Percentiles rank a stretch among this genome's conserved stretches.
These are phyloP conservation scores for Streptopelia turtur DNA, from an alignment of 2,797 vertebrate genomes.

Conservation along the genomic window DNA sequence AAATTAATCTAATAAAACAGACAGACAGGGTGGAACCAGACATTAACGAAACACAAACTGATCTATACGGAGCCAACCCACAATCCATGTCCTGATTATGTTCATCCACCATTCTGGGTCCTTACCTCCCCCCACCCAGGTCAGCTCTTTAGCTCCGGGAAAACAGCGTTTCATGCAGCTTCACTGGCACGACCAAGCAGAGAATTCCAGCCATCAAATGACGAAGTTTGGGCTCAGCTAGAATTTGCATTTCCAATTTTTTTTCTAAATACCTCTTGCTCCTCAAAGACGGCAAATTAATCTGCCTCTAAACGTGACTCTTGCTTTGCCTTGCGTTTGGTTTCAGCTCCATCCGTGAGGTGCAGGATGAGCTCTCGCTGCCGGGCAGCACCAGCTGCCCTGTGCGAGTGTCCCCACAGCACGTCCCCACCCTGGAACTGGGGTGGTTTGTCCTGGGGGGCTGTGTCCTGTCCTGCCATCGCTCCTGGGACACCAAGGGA, in stretches of 20 bases:
- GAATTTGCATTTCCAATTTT: not conserved
- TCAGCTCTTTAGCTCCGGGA: not conserved
- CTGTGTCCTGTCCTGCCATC: not conserved
- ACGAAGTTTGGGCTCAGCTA: not conserved
- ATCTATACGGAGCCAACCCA: conserved; percentile 55
- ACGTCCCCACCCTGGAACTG: accelerated
- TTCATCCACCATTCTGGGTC: conserved; percentile 1
- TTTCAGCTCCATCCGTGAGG: accelerated
- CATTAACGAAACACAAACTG: conserved; percentile 51
- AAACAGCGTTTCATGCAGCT: not conserved
- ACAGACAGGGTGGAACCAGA: conserved; percentile 72
- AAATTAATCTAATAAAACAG: conserved; percentile 70
- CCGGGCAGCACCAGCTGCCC: not conserved
- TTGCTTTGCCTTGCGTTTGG: not conserved
- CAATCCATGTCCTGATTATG: conserved; percentile 23
- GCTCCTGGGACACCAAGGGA: not conserved
- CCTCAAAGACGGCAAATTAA: not conserved
- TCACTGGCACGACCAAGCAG: not conserved
- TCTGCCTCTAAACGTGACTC: not conserved
- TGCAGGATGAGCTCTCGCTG: not conserved
- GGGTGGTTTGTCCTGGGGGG: not conserved
- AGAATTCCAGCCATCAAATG: not conserved
- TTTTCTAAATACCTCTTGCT: not conserved
- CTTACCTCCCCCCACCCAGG: conserved; percentile 28
- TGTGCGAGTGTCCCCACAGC: accelerated